Evolutionary conservation across 2,888 invertebrate genomes (phyloP).

Genomic region (Tenthredo notha): DNA sequence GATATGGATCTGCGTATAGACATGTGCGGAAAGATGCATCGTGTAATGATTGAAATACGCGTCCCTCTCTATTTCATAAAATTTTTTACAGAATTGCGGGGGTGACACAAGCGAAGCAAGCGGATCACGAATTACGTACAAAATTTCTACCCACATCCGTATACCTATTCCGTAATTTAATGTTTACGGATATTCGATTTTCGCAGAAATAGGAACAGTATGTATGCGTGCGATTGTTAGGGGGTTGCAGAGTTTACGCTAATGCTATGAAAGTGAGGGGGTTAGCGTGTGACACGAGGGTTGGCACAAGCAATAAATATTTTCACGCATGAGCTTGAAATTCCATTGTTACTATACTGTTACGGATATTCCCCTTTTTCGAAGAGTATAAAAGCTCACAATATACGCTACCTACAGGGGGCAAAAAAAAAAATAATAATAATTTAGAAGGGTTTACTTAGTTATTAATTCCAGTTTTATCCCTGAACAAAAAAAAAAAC

Average conservation of each 20-base stretch:
- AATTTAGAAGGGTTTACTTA: background rate
- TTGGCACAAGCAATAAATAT: conserved; percentile 22
- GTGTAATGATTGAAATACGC: conserved; percentile 20
- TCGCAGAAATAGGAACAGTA: background rate
- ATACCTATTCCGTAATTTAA: conserved; percentile 2
- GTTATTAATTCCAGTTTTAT: background rate
- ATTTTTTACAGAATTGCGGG: background rate
- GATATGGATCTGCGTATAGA: background rate
- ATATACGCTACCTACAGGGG: background rate
- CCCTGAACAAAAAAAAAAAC: background rate
- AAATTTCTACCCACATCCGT: background rate
- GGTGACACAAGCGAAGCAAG: background rate
- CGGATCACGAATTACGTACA: background rate
- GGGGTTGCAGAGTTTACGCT: background rate
- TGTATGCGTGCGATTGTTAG: background rate
- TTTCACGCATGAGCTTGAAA: conserved; percentile 36
- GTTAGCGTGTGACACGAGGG: conserved; percentile 30
- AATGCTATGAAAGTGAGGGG: background rate
- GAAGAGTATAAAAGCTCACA: background rate
- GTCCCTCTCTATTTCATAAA: background rate
- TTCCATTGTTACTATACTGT: conserved; percentile 9
- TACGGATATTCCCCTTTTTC: background rate
- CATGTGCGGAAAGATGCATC: background rate
- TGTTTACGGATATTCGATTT: conserved; percentile 18
- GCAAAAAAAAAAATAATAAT: background rate